Evolutionary conservation across 2,113 vertebrate species (phyloP), one percentile per base, ranked within the genome.

Genomic region (Euleptes europaea): DNA sequence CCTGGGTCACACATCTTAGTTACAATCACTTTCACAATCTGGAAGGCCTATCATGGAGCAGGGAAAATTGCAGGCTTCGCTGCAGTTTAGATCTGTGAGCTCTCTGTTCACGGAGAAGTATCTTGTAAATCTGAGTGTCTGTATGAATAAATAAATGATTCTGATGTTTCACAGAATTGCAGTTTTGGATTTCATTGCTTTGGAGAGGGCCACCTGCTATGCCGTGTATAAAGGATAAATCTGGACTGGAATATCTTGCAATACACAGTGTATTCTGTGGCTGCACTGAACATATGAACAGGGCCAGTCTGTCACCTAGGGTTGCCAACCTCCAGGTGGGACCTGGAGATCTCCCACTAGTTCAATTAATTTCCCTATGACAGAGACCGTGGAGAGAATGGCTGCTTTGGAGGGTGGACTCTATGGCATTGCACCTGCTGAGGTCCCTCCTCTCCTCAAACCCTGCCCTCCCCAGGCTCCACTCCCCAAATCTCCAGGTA

Each of bases 31-130:
- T 71, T 23, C 4, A 54, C n/a, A 10, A 54, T 70, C 44, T 28
- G 15, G 4, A 80, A 40, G 33, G 17, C 51, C 8, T 47, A 3
- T 10, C 17, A 33, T 66, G 57, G 38, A 31, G 11, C 57, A 28
- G 7, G 42, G 40, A 4, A 26, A 4, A 14, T 5, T 3, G 1
- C 17, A 51, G 2, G 10, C n/a, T 15, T 33, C 3, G 2, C 11
- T 54, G 5, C 21, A 13, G 75, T 23, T 38, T 6, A 78, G 31
- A 51, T 35, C 31, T 69, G 38, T 15, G 12, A 65, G 33, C 77
- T n/a, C 31, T 13, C n/a, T 35, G 13, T 3, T 69, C 38, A 11
- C 44, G 26, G 7, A 9, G 49, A 69, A 51, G 44, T 66, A 35
- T 26, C n/a, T 26, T 23, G 19, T 10, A 69, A 49, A 49, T 69